These are phyloP conservation scores for Drosophila affinis DNA, from an alignment of 2,888 invertebrate genomes.

Conservation along the genomic window DNA sequence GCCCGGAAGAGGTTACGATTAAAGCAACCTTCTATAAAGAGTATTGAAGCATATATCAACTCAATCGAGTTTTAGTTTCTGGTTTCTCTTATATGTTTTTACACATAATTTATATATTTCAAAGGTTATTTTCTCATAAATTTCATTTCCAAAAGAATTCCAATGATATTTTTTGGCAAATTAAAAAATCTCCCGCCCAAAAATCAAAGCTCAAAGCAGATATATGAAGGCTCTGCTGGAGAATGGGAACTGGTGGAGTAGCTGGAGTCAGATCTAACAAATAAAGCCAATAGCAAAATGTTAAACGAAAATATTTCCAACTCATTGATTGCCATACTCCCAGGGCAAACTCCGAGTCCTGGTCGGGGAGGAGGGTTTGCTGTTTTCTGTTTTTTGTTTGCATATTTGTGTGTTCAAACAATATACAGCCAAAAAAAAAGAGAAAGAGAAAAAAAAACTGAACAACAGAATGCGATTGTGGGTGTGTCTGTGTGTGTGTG, in stretches of 20 bases:
- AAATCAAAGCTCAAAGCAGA: slow-evolving; percentile 27
- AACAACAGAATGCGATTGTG: slow-evolving; percentile 46
- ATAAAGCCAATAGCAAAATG: slow-evolving; percentile 63
- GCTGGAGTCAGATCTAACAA: slow-evolving; percentile 19
- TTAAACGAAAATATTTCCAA: slow-evolving; percentile 82
- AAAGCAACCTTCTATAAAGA: background rate
- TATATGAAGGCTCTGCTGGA: slow-evolving; percentile 1
- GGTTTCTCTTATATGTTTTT: background rate
- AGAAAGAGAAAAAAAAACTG: slow-evolving; percentile 42
- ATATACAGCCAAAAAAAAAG: slow-evolving; percentile 31
- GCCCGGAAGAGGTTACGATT: background rate
- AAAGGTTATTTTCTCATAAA: background rate
- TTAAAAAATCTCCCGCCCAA: slow-evolving; percentile 52
- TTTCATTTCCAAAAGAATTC: slow-evolving; percentile 42
- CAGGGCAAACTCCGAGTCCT: slow-evolving; percentile 16
- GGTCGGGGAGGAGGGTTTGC: slow-evolving; percentile 6
- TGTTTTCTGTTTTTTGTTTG: slow-evolving; percentile 48
- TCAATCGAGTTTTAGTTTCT: no score
- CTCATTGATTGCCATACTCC: slow-evolving; percentile 82
- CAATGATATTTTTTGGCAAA: slow-evolving; percentile 52
- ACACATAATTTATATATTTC: no score
- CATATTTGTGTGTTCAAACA: slow-evolving; percentile 42
- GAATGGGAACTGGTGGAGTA: slow-evolving; percentile 7
- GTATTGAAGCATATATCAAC: no score
- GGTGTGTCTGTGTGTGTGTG: slow-evolving; percentile 17